These are phyloP conservation scores for Lophochroa leadbeateri DNA, from an alignment of 2,113 vertebrate genomes.

Conservation along the genomic window DNA sequence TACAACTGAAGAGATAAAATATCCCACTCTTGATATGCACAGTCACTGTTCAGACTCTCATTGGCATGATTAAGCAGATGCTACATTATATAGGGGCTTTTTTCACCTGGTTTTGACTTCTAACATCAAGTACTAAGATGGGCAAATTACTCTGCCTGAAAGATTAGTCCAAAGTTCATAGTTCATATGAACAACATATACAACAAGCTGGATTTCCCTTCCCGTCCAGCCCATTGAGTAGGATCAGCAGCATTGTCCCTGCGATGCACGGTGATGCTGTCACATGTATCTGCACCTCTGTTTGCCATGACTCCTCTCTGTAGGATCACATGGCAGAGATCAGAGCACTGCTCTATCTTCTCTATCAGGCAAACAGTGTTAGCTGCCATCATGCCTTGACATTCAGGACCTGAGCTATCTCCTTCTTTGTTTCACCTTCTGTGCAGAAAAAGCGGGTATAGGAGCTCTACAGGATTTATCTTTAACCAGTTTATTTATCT, in stretches of 20 bases:
- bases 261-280: background rate
- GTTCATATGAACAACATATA: background rate
- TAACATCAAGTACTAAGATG: background rate
- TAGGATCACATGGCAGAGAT: background rate
- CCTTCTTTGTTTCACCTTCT: background rate
- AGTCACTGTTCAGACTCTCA: background rate
- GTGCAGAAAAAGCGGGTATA: background rate
- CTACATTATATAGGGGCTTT: accelerated
- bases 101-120: background rate
- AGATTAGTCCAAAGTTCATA: background rate
- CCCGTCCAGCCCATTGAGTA: background rate
- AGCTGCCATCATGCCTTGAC: background rate
- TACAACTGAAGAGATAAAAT: background rate
- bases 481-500: constrained; percentile 1
- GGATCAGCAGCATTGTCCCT: background rate
- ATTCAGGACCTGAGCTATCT: background rate
- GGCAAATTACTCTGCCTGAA: background rate
- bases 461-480: background rate
- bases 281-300: background rate
- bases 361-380: background rate
- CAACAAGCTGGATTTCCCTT: background rate
- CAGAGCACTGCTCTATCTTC: background rate
- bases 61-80: background rate
- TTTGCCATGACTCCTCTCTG: background rate
- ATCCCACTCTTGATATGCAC: accelerated